Evolutionary conservation across 2,888 invertebrate species (phyloP), one percentile per base, ranked within the genome.

Genomic region (Galerucella calmariensis): DNA sequence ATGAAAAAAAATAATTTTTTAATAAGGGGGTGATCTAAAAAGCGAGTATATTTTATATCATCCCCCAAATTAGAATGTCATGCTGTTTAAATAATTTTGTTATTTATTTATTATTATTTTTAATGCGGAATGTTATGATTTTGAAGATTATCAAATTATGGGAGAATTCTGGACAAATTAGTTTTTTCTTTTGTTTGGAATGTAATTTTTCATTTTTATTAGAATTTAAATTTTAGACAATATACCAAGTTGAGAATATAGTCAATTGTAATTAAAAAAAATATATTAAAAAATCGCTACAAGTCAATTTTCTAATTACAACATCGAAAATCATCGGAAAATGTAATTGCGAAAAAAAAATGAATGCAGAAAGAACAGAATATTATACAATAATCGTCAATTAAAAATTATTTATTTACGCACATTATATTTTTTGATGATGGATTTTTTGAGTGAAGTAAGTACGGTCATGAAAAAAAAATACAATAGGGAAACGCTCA

Each of bases 241-340:
- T 79, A 80, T 78, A 75, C 78, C 79, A 75, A 72, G 75, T 78
- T 77, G 69, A 76, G 76, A 79, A 72, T 76, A 80, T 81, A 81
- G 81, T 82, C 81, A 82, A 81, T 82, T 82, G 81, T 79, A 75
- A 77, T 80, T 70, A 69, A 73, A 73, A 78, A 72, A 67, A 67
- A 51, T 20, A 75, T n/a, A 27, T 1, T 27, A 4, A 35, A 35
- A 35, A 79, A 79, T 73, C 73, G 75, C 75, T 78, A 75, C 67
- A 68, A 72, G 75, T 78, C 76, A 69, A 77, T 78, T 79, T 78
- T 61, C 35, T 63, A 41, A 46, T n/a, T 12, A 14, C 35, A 35
- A 20, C 56, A 56, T 56, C 56, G 56, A 56, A 56, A 56, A 56
- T 56, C 56, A 56, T 56, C 56, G 9, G 56, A 56, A 56, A 56